Evolutionary conservation across 2,797 vertebrate species (phyloP).

Genomic region (Malacoctenus gilli): DNA sequence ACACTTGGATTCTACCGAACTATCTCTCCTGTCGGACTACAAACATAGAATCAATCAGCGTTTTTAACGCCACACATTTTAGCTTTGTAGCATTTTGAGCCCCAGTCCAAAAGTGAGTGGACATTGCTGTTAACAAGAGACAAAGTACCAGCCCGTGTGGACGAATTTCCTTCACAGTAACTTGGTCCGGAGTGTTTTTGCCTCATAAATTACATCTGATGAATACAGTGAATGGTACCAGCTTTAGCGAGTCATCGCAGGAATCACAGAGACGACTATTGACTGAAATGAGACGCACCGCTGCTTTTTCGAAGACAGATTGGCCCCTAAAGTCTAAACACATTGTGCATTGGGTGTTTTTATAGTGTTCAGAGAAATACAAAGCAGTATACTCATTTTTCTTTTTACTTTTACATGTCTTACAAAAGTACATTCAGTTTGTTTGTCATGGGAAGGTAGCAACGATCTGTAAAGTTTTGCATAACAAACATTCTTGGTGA

Average conservation of each 20-base stretch:
- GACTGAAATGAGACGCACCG: conserved; percentile 1
- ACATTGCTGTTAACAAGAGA: conserved; percentile 26
- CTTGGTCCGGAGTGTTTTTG: conserved; percentile 23
- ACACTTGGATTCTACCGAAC: conserved; percentile 19
- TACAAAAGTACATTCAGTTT: conserved; percentile 67
- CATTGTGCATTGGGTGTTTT: conserved; percentile 14
- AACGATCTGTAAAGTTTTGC: conserved; percentile 47
- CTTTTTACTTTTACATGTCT: conserved; percentile 34
- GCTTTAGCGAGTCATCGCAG: conserved; percentile 15
- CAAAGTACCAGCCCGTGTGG: too few relatives aligned
- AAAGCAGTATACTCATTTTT: conserved; percentile 53
- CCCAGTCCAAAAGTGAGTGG: conserved; percentile 6
- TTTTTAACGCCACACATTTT: conserved; percentile 21
- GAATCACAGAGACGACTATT: conserved; percentile 13
- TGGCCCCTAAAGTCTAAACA: conserved; percentile 10
- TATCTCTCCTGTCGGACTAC: conserved; percentile 9
- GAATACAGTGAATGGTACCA: not conserved
- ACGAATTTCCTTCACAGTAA: conserved; percentile 44
- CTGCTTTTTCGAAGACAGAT: conserved; percentile 3
- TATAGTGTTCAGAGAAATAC: conserved; percentile 42
- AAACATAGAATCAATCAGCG: not conserved
- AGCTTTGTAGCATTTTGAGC: conserved; percentile 16
- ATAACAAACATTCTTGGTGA: conserved; percentile 49
- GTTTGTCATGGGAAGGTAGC: conserved; percentile 34
- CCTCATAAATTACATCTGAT: too few relatives aligned